Percentiles rank a stretch among this genome's conserved stretches.
Evolutionary conservation across 2,113 vertebrate species (phyloP).

Genomic region (Tyrannus savana): DNA sequence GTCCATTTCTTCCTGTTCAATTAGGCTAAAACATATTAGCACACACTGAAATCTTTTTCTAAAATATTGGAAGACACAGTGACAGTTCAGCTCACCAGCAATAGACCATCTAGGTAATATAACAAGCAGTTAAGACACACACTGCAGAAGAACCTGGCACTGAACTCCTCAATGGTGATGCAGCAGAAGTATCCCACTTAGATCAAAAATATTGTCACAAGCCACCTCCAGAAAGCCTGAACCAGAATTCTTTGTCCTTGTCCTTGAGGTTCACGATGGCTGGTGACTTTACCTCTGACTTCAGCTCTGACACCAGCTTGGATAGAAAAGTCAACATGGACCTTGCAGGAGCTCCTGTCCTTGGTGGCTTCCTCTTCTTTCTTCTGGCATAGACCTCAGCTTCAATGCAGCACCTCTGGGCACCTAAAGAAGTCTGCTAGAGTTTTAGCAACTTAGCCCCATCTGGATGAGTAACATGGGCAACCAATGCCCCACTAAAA

Average conservation of each 20-base stretch:
- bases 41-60: neutral
- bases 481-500: neutral
- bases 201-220: neutral
- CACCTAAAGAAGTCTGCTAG: neutral
- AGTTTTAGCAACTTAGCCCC: neutral
- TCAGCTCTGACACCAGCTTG: neutral
- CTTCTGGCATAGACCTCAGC: neutral
- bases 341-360: neutral
- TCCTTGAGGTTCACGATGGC: neutral
- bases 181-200: neutral
- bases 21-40: neutral
- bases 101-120: neutral
- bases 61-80: neutral
- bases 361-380: neutral
- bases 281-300: neutral
- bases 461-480: neutral
- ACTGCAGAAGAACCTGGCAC: neutral
- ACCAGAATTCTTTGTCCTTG: neutral
- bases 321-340: neutral
- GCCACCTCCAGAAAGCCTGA: neutral
- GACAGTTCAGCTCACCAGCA: neutral
- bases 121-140: neutral
- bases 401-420: neutral
- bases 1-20: neutral
- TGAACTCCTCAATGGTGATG: neutral